Conservation (phyloP, 2,888 invertebrate species). For the Stenchaetothrips biformis region DNA sequence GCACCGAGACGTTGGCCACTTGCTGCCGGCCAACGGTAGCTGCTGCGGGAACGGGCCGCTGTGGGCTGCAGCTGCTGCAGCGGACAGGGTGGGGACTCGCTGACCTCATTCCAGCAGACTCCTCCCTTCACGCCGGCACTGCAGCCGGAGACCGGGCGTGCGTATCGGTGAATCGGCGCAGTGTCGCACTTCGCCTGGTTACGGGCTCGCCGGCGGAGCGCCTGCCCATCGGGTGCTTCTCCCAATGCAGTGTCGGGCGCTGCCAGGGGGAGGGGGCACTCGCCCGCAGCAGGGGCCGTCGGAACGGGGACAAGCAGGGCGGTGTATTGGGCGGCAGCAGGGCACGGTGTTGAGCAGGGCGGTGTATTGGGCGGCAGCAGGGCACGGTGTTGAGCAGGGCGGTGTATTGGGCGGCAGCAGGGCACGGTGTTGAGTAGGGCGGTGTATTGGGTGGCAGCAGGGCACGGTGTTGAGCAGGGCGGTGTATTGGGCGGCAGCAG, state of each 20-base stretch:
- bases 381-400: background rate
- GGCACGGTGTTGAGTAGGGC: background rate
- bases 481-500: background rate
- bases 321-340: background rate
- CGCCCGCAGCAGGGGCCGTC: background rate
- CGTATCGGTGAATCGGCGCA: background rate
- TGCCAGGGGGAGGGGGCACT: background rate
- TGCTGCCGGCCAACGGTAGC: too few relatives aligned
- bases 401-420: background rate
- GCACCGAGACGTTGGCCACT: too few relatives aligned
- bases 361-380: too few relatives aligned
- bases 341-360: too few relatives aligned
- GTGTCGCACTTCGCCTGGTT: background rate
- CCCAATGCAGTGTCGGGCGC: background rate
- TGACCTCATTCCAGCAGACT: background rate
- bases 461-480: too few relatives aligned
- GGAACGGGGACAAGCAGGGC: background rate
- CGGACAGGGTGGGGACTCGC: background rate
- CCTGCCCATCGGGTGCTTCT: too few relatives aligned
- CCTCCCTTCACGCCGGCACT: background rate
- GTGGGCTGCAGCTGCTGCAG: too few relatives aligned
- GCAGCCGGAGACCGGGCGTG: background rate
- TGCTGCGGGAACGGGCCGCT: too few relatives aligned
- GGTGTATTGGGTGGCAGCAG: too few relatives aligned
- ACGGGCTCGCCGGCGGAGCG: too few relatives aligned